Evolutionary conservation across 1,140 invertebrate genomes (phyloP).

Genomic region (Sipha flava): DNA sequence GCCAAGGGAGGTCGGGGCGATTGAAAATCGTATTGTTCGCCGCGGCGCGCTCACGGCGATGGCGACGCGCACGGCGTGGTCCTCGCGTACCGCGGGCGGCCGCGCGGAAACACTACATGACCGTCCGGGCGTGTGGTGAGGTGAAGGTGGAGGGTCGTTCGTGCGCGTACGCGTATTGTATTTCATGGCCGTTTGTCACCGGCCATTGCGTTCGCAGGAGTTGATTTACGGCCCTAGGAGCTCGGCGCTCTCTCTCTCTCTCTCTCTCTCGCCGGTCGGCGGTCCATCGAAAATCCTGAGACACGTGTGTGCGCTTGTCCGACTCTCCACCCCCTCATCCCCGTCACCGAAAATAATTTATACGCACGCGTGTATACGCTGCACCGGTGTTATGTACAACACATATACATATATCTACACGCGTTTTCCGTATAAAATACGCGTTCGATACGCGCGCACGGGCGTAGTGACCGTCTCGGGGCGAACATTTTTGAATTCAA

Average conservation of each 20-base stretch:
- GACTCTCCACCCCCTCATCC: not conserved
- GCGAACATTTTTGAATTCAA: not conserved
- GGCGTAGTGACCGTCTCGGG: not conserved
- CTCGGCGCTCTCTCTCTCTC: too few relatives aligned
- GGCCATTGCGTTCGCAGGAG: slow-evolving; percentile 15
- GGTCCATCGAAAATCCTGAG: slow-evolving; percentile 9
- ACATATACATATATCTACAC: not conserved
- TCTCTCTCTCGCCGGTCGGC: too few relatives aligned
- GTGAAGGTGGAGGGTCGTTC: not conserved
- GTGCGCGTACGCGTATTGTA: not conserved
- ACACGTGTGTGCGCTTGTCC: not conserved
- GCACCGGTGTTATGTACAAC: too few relatives aligned
- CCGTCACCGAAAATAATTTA: not conserved
- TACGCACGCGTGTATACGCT: too few relatives aligned
- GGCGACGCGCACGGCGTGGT: too few relatives aligned
- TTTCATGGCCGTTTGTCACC: slow-evolving; percentile 29
- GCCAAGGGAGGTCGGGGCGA: too few relatives aligned
- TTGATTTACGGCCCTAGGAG: not conserved
- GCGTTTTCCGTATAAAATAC: not conserved
- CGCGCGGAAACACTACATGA: too few relatives aligned
- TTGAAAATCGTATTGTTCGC: too few relatives aligned
- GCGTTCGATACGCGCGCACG: too few relatives aligned
- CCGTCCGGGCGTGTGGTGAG: not conserved
- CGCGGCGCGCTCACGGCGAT: too few relatives aligned
- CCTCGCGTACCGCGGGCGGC: not conserved